Base-by-base conservation (phyloP, 1,140 invertebrate genomes). In the Brachystomella parvula region DNA sequence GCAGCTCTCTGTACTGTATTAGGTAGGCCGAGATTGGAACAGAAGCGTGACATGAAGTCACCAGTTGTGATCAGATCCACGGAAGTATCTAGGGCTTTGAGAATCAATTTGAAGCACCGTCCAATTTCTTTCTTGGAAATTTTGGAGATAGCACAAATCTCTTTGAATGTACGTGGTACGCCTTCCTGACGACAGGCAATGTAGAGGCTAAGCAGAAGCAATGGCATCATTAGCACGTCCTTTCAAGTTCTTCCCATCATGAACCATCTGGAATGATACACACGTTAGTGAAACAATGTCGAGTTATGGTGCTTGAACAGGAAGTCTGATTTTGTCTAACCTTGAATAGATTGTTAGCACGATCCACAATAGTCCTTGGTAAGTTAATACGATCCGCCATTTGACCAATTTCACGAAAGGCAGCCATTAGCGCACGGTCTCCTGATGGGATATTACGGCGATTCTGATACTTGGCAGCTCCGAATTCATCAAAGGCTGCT, bases 81-180 rank as follows among this genome's bases (percentile, higher is more conserved):
- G 67, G 89, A 97, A 0, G 96, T 99, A 75, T 92, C 87, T 2
- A 98, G 79, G 0, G 90, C 91, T 76, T 94, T 93, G 2, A 96
- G 76, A 74, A 98, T 98, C 31, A 96, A 75, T 76, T 96, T 97
- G 75, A 97, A 98, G 76, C 93, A 95, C 72, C 96, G 80, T 1
- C 97, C 97, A 74, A 99, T 99, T 81, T 99, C 97, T 77, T 98
- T 98, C 79, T 99, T 99, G 71, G 95, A 96, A 56, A 99, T 94
- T 81, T 96, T 96, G 75, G 94, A 97, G 31, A 98, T 92, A 9
- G 95, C 94, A 81, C 95, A 98, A 60, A 98, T 98, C 84, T 98
- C 95, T 83, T 96, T 99, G 77, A 99, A 99, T 35, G 97, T 99
- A 73, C 97, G 84, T 0, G 96, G 96, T 0, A 99, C 97, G 15